Conservation (phyloP, 1,140 invertebrate genomes). For the Medauroidea extradentata region DNA sequence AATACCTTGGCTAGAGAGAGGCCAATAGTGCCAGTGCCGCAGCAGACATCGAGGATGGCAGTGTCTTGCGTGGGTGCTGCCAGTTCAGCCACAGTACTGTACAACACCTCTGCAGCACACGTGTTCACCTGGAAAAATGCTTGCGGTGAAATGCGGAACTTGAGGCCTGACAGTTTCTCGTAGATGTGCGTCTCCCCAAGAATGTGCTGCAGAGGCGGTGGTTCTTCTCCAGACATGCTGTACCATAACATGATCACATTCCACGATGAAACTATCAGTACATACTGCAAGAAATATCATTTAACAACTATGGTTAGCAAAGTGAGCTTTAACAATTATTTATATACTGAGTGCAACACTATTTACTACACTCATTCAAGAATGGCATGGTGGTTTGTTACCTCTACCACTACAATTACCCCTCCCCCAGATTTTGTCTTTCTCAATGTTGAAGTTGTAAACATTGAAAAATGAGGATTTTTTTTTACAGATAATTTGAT, state of each 20-base stretch:
- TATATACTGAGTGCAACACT: neutral
- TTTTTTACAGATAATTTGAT: too few species aligned
- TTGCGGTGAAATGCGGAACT: slow-evolving; percentile 87
- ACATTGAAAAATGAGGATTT: too few species aligned
- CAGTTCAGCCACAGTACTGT: slow-evolving; percentile 76
- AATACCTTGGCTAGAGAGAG: slow-evolving; percentile 76
- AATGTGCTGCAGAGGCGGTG: slow-evolving; percentile 46
- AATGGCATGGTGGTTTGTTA: too few species aligned
- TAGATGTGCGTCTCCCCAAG: slow-evolving; percentile 72
- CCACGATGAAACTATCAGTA: neutral
- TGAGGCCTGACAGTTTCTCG: slow-evolving; percentile 74
- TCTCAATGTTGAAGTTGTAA: too few species aligned
- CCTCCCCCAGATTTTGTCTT: too few species aligned
- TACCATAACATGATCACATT: too few species aligned
- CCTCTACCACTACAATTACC: too few species aligned
- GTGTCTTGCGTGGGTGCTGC: slow-evolving; percentile 59
- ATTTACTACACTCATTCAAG: too few species aligned
- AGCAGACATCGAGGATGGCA: slow-evolving; percentile 90
- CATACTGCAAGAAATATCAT: neutral
- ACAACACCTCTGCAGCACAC: slow-evolving; percentile 78
- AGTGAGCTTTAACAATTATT: neutral
- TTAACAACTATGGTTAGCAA: slow-evolving; percentile 4
- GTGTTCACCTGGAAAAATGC: slow-evolving; percentile 95
- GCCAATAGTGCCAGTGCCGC: slow-evolving; percentile 96
- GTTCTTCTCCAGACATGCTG: neutral